Conservation (phyloP, 2,797 vertebrate species). For the Perodicticus potto region DNA sequence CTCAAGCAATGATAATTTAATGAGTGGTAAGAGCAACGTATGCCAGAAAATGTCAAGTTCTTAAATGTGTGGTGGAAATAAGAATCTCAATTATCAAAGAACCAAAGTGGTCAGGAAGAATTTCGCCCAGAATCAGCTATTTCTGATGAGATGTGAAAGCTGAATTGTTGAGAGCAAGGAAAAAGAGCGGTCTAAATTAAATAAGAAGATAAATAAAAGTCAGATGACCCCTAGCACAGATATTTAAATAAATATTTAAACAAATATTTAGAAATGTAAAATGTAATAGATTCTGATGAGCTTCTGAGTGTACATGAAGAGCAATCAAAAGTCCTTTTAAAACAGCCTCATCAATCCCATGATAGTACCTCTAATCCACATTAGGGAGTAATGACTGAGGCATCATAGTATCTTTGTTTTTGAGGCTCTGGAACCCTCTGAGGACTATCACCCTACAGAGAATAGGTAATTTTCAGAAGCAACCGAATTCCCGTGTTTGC, state of each 20-base stretch:
- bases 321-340: neutral
- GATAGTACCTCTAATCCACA: neutral
- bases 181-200: neutral
- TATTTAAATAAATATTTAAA: neutral
- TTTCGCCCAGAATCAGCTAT: neutral
- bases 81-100: neutral
- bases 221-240: neutral
- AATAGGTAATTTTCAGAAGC: constrained; percentile 56
- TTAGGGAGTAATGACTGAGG: neutral
- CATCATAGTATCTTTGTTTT: constrained; percentile 51
- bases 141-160: neutral
- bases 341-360: neutral
- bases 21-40: neutral
- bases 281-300: neutral
- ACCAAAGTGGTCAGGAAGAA: neutral
- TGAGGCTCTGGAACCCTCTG: constrained; percentile 4
- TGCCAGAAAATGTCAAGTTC: constrained; percentile 20
- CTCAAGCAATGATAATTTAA: constrained; percentile 36
- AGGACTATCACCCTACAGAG: neutral
- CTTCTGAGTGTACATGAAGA: neutral
- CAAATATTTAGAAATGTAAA: neutral
- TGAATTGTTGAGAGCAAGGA: neutral
- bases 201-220: neutral
- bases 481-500: constrained; percentile 38
- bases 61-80: neutral